phyloP scores from a whole-genome alignment of 2,113 vertebrate species.

The Microtus pennsylvanicus region DNA sequence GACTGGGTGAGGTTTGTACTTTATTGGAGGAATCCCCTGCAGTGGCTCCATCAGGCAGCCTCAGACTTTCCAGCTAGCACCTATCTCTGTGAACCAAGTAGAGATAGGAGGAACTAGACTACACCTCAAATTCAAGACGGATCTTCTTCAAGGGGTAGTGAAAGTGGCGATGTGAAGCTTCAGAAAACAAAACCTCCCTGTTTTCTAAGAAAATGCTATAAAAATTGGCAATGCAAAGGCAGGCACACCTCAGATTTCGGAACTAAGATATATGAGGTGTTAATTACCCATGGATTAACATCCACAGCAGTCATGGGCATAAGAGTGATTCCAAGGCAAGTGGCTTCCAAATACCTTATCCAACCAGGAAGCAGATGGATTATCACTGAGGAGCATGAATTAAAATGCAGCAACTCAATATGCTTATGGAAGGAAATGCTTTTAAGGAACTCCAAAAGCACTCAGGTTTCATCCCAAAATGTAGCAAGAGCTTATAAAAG shows the following conservation, averaged over 20 bases:
- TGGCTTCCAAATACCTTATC: slow-evolving; percentile 48
- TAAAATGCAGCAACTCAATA: slow-evolving; percentile 59
- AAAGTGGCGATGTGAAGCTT: slow-evolving; percentile 42
- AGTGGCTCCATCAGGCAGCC: neutral
- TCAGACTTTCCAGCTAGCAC: neutral
- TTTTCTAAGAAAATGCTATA: slow-evolving; percentile 68
- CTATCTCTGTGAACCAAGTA: neutral
- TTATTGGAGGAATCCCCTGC: neutral
- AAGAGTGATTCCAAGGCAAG: slow-evolving; percentile 60
- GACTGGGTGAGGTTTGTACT: neutral
- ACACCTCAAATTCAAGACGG: slow-evolving; percentile 36
- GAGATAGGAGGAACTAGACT: slow-evolving; percentile 55
- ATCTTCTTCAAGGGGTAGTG: slow-evolving; percentile 45
- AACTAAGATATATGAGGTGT: slow-evolving; percentile 57
- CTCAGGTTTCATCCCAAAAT: slow-evolving; percentile 62
- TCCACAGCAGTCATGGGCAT: slow-evolving; percentile 37
- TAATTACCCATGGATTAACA: slow-evolving; percentile 73
- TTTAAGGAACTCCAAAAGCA: slow-evolving; percentile 41
- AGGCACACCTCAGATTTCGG: slow-evolving; percentile 51
- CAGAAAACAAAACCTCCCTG: slow-evolving; percentile 63
- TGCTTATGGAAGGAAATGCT: slow-evolving; percentile 61
- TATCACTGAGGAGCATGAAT: slow-evolving; percentile 62
- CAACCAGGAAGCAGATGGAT: slow-evolving; percentile 70
- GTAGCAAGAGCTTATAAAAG: slow-evolving; percentile 65
- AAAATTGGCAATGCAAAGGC: slow-evolving; percentile 48